These are phyloP conservation scores for Trinorchestia longiramus DNA, from an alignment of 1,140 invertebrate genomes.

Conservation along the genomic window DNA sequence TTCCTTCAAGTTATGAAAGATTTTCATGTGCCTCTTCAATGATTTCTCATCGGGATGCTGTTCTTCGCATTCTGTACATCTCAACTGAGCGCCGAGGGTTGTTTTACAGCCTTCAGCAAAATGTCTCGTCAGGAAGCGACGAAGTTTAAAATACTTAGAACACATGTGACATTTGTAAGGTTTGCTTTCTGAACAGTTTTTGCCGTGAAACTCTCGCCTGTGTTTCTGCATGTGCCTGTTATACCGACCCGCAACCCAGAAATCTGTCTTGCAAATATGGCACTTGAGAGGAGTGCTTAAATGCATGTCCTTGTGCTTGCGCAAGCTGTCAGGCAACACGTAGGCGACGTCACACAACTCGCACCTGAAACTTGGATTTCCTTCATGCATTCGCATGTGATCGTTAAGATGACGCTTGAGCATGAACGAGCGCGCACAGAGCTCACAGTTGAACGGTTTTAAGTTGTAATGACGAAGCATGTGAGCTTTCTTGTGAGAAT, in stretches of 20 bases:
- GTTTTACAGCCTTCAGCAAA: conserved; percentile 13
- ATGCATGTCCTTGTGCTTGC: conserved; percentile 38
- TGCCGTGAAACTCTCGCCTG: conserved; percentile 21
- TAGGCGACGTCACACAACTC: conserved; percentile 20
- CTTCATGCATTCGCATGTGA: conserved; percentile 39
- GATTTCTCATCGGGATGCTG: not conserved
- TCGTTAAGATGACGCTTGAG: conserved; percentile 25
- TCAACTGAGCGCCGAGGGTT: not conserved
- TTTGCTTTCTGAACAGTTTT: not conserved
- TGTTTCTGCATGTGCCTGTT: conserved; percentile 51
- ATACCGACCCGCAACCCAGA: conserved; percentile 7
- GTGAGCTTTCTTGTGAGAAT: conserved; percentile 37
- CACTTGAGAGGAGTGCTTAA: conserved; percentile 16
- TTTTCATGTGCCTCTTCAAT: conserved; percentile 28
- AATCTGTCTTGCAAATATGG: conserved; percentile 29
- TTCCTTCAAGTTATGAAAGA: conserved; percentile 34
- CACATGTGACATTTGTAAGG: conserved; percentile 5
- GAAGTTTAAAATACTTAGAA: conserved; percentile 28
- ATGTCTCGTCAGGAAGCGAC: not conserved
- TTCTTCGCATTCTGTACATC: not conserved
- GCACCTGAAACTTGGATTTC: conserved; percentile 11
- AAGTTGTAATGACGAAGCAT: conserved; percentile 41
- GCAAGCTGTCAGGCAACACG: conserved; percentile 35
- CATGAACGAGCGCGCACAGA: conserved; percentile 32
- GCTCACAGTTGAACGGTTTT: conserved; percentile 40